A percentile compares a stretch with the other conserved stretches of the same genome.
phyloP scores from a whole-genome alignment of 1,140 invertebrate genomes.

The Pachyrhynchus sulphureomaculatus region DNA sequence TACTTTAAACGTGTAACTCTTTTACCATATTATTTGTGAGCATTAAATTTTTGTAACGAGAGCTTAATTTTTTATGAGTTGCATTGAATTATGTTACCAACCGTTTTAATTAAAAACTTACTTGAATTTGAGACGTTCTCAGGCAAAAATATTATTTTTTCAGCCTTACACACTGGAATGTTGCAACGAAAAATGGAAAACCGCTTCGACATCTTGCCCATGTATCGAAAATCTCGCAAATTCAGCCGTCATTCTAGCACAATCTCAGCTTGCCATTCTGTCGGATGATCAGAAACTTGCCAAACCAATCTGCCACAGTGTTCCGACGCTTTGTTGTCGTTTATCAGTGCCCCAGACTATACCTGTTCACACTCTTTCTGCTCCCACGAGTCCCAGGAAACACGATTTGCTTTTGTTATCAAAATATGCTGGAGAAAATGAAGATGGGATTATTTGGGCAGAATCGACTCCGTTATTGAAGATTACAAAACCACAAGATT shows the following conservation, averaged over 20 bases:
- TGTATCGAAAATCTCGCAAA: conserved; percentile 59
- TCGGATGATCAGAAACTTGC: conserved; percentile 39
- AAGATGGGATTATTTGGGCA: conserved; percentile 50
- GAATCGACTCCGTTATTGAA: conserved; percentile 52
- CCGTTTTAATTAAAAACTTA: too few species aligned
- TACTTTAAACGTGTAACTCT: too few species aligned
- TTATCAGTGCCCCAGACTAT: conserved; percentile 33
- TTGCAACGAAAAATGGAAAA: conserved; percentile 53
- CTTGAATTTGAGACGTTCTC: too few species aligned
- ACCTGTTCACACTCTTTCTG: conserved; percentile 49
- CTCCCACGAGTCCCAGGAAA: conserved; percentile 54
- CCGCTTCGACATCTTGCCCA: conserved; percentile 61
- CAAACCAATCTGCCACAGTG: conserved; percentile 39
- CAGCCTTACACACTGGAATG: conserved; percentile 34
- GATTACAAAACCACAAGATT: conserved; percentile 38
- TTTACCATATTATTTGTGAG: too few species aligned
- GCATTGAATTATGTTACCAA: too few species aligned
- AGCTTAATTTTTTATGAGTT: too few species aligned
- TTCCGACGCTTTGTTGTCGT: conserved; percentile 45
- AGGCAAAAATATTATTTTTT: too few species aligned
- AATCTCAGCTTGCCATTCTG: conserved; percentile 46
- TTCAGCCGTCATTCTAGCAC: conserved; percentile 46
- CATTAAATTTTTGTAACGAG: too few species aligned
- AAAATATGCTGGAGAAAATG: conserved; percentile 48
- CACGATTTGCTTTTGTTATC: conserved; percentile 40